These are phyloP conservation scores for Eudasyphora cyanicolor DNA, from an alignment of 2,888 invertebrate genomes.

Conservation along the genomic window DNA sequence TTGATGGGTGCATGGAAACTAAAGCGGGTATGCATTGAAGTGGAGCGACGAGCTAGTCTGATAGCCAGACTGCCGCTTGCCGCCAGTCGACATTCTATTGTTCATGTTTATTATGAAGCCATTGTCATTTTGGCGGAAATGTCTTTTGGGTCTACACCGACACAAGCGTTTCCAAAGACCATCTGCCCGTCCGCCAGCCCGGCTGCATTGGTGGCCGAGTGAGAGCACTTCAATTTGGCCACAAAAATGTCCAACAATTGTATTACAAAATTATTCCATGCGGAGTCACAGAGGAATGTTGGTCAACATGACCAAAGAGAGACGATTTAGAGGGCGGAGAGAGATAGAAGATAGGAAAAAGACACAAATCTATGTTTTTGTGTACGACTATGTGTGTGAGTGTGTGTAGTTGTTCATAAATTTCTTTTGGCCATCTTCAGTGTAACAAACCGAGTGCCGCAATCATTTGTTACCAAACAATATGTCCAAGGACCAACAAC, in stretches of 20 bases:
- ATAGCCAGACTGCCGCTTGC: not conserved
- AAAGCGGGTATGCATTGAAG: not conserved
- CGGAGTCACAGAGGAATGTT: not conserved
- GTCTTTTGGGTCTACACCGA: not conserved
- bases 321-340: not conserved
- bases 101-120: not conserved
- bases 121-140: conserved; percentile 21
- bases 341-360: conserved; percentile 37
- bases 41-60: too few species aligned
- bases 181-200: not conserved
- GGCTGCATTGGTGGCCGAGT: not conserved
- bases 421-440: conserved; percentile 35
- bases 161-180: not conserved
- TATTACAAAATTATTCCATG: conserved; percentile 36
- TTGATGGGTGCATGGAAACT: not conserved
- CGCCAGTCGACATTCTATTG: not conserved
- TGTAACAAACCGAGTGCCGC: conserved; percentile 61
- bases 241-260: conserved; percentile 41
- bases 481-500: conserved; percentile 48
- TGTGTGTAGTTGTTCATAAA: conserved; percentile 22
- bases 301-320: not conserved
- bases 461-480: conserved; percentile 62
- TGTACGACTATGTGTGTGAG: not conserved
- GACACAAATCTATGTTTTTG: conserved; percentile 58
- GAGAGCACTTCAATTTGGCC: conserved; percentile 7